phyloP scores from a whole-genome alignment of 2,797 vertebrate genomes.

The Coracias cyanogaster region DNA sequence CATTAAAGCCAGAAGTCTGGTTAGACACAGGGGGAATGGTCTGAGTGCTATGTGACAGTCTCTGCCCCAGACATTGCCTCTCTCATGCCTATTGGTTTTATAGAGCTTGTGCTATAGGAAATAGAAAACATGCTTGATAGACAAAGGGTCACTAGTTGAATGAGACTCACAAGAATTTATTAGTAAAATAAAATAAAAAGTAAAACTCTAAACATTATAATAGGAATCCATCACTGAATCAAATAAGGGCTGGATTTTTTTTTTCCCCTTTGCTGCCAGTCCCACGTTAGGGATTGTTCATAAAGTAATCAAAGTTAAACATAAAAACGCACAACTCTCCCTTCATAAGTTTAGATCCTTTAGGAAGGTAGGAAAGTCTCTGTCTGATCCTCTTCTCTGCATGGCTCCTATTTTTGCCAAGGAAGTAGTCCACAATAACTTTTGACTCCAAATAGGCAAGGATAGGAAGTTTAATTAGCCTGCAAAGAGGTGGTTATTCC shows the following conservation, averaged over 20 bases:
- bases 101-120: not conserved
- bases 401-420: not conserved
- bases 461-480: conserved; percentile 31
- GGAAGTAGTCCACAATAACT: not conserved
- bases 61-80: not conserved
- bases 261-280: not conserved
- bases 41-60: rapidly evolving
- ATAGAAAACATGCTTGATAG: not conserved
- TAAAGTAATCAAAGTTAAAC: not conserved
- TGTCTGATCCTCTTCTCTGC: not conserved
- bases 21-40: rapidly evolving
- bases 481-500: not conserved
- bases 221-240: not conserved
- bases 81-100: not conserved
- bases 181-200: not conserved
- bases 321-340: not conserved
- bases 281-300: not conserved
- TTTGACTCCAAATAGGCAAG: not conserved
- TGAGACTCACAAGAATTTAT: not conserved
- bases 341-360: not conserved
- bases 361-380: not conserved
- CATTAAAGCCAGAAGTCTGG: not conserved
- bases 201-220: not conserved
- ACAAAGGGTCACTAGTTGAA: not conserved
- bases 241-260: not conserved